A percentile compares a stretch with the other conserved stretches of the same genome.
Conservation (phyloP, 1,140 invertebrate species). For the Drusus annulatus region DNA sequence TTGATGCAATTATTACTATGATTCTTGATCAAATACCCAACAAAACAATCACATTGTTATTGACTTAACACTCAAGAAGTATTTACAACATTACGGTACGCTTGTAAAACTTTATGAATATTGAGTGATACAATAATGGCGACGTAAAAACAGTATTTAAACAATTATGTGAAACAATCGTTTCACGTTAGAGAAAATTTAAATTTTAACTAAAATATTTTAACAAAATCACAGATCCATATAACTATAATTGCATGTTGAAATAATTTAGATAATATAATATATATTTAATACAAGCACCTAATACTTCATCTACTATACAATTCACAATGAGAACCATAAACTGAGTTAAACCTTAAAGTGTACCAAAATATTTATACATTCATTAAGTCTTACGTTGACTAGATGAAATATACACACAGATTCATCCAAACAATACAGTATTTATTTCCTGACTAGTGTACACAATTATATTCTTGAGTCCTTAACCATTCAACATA, state of each 20-base stretch:
- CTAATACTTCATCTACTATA: conserved; percentile 58
- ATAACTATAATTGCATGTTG: conserved; percentile 57
- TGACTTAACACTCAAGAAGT: conserved; percentile 17
- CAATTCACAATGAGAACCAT: conserved; percentile 47
- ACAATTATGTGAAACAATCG: conserved; percentile 42
- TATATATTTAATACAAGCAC: conserved; percentile 55
- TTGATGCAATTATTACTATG: conserved; percentile 46
- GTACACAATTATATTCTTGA: neutral
- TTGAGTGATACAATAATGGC: conserved; percentile 39
- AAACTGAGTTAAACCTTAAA: conserved; percentile 46
- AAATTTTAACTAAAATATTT: conserved; percentile 55
- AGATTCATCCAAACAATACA: conserved; percentile 13
- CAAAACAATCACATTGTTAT: conserved; percentile 52
- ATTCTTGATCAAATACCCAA: conserved; percentile 51
- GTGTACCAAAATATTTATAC: conserved; percentile 53
- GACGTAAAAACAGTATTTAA: conserved; percentile 46
- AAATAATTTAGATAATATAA: conserved; percentile 51
- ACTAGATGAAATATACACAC: conserved; percentile 51
- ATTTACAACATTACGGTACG: conserved; percentile 36
- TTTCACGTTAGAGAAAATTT: conserved; percentile 53
- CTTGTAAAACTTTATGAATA: conserved; percentile 37
- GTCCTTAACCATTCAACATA: neutral
- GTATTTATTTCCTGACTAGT: conserved; percentile 19
- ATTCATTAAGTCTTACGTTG: conserved; percentile 43
- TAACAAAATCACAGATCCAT: conserved; percentile 59